Conservation (phyloP, 1,140 invertebrate species). For the Bicyclus anynana region DNA sequence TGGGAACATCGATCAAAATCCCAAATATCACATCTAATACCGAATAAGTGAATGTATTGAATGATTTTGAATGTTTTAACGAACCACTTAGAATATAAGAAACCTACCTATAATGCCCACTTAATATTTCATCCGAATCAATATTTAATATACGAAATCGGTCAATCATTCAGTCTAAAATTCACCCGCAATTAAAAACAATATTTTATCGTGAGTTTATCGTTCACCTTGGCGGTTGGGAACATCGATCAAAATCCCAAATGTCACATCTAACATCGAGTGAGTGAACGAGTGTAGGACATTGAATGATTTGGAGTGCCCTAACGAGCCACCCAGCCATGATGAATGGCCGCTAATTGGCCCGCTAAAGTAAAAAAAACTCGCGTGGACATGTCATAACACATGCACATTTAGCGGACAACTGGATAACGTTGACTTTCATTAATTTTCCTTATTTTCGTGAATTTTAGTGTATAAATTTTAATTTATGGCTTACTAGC, state of each 20-base stretch:
- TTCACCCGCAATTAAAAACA: too few species aligned
- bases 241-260: not conserved
- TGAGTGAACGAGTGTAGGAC: not conserved
- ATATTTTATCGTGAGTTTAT: not conserved
- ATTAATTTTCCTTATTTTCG: too few species aligned
- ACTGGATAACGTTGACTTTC: not conserved
- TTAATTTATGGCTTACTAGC: too few species aligned
- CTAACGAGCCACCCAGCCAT: conserved; percentile 11
- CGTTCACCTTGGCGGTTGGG: not conserved
- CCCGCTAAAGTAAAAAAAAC: not conserved
- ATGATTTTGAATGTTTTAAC: too few species aligned
- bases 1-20: conserved; percentile 5
- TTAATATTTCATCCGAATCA: too few species aligned
- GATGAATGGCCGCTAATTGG: conserved; percentile 12
- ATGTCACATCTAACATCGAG: not conserved
- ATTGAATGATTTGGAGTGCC: conserved; percentile 17
- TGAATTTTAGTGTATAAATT: too few species aligned
- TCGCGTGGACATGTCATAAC: not conserved
- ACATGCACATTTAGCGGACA: not conserved
- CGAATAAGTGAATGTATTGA: not conserved
- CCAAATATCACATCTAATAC: conserved; percentile 9
- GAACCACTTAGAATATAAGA: too few species aligned
- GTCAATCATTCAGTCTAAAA: too few species aligned
- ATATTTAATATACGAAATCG: too few species aligned
- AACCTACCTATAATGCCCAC: too few species aligned